These are phyloP conservation scores for Trichopoda pennipes DNA, from an alignment of 2,888 invertebrate genomes.

Conservation along the genomic window DNA sequence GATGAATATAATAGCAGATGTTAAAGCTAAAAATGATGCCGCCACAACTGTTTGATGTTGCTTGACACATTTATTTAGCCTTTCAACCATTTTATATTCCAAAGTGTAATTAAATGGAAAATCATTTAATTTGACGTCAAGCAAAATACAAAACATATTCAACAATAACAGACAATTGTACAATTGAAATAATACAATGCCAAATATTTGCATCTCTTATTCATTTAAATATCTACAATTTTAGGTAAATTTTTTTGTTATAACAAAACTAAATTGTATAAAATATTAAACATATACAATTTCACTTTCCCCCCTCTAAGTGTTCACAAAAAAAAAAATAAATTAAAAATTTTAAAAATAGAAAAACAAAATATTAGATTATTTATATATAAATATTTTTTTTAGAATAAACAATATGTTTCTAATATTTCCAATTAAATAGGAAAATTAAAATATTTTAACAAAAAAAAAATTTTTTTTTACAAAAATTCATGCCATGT, in stretches of 20 bases:
- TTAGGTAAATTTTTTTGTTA: neutral
- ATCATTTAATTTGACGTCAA: constrained; percentile 71
- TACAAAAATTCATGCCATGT: constrained; percentile 72
- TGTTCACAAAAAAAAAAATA: neutral
- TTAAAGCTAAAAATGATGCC: neutral
- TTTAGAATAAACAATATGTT: neutral
- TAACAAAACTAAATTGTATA: neutral
- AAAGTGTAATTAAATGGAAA: constrained; percentile 74
- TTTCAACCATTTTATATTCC: constrained; percentile 51
- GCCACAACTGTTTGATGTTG: constrained; percentile 14
- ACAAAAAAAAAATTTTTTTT: neutral
- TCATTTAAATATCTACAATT: neutral
- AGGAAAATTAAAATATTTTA: neutral
- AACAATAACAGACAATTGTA: constrained; percentile 1
- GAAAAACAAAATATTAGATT: neutral
- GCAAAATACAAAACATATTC: constrained; percentile 16
- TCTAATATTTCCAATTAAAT: constrained; percentile 1
- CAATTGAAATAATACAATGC: constrained; percentile 24
- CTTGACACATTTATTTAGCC: constrained; percentile 42
- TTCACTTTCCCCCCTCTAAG: neutral
- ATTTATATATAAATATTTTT: neutral
- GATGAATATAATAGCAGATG: constrained; percentile 19
- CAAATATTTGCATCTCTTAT: neutral
- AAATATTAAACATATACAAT: neutral
- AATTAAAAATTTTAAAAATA: neutral